A percentile compares a stretch with the other conserved stretches of the same genome.
Evolutionary conservation across 2,797 vertebrate species (phyloP).

Genomic region (Diglossa cyanea): DNA sequence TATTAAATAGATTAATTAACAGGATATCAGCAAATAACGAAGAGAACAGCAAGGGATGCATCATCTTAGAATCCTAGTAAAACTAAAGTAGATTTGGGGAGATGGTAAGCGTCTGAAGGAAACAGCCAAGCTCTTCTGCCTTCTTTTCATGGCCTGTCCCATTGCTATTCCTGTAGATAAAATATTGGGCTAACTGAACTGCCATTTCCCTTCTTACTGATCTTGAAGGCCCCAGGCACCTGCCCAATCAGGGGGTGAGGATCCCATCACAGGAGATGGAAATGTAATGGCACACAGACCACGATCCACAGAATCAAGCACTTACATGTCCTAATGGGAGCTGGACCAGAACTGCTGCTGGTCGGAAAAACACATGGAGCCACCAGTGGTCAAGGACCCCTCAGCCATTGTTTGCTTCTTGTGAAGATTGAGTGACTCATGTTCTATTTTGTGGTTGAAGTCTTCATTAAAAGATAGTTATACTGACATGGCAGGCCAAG

Average conservation of each 20-base stretch:
- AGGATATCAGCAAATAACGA: not conserved
- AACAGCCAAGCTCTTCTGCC: not conserved
- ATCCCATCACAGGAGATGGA: not conserved
- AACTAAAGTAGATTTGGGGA: not conserved
- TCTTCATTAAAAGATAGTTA: not conserved
- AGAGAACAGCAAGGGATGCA: not conserved
- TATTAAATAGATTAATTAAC: not conserved
- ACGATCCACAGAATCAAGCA: not conserved
- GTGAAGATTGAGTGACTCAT: not conserved
- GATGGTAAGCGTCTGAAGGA: not conserved
- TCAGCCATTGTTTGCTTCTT: rapidly evolving
- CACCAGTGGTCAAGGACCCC: not conserved
- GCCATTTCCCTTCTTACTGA: not conserved
- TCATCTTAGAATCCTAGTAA: not conserved
- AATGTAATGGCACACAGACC: not conserved
- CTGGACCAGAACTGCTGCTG: not conserved
- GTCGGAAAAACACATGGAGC: not conserved
- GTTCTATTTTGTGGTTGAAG: not conserved
- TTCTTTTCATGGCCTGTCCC: not conserved
- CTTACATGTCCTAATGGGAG: not conserved
- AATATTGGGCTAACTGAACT: not conserved
- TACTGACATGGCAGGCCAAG: not conserved
- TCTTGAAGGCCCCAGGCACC: not conserved
- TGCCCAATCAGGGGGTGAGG: not conserved
- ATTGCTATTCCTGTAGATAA: not conserved